Conservation (phyloP, 2,797 vertebrate genomes). For the Natrix natrix region DNA sequence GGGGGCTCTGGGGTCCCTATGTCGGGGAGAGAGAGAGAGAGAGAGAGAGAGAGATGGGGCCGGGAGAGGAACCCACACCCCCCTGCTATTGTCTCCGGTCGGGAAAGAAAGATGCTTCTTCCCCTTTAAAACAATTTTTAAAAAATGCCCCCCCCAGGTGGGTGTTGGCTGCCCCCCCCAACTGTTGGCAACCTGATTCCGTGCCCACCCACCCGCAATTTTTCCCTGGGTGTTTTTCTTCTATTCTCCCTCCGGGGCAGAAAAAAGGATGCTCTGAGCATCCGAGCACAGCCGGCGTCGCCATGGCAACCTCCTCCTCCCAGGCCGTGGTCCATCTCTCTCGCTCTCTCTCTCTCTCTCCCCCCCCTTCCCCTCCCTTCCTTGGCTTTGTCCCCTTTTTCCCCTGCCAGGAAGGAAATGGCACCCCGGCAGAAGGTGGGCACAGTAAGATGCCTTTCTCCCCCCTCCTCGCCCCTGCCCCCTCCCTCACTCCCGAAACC, state of each 20-base stretch:
- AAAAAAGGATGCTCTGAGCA: conserved; percentile 14
- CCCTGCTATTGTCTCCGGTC: background rate
- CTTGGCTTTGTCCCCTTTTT: background rate
- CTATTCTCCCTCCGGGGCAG: background rate
- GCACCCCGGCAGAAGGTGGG: conserved; percentile 52
- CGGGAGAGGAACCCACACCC: background rate
- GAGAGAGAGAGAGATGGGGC: no score
- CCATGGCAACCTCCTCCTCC: conserved; percentile 32
- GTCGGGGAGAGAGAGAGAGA: background rate
- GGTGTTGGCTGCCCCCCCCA: background rate
- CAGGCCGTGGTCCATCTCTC: conserved; percentile 8
- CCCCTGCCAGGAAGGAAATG: conserved; percentile 53
- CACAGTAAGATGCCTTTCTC: conserved; percentile 55
- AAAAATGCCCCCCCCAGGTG: background rate
- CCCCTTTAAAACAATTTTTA: no score
- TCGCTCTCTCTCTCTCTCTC: no score
- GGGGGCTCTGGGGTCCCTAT: background rate
- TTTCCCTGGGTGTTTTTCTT: background rate
- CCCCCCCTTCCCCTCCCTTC: background rate
- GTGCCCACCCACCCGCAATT: fast-evolving
- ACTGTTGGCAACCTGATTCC: background rate
- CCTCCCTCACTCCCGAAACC: background rate
- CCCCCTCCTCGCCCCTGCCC: fast-evolving
- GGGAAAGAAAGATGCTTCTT: background rate
- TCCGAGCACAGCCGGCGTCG: conserved; percentile 23